A percentile compares a stretch with the other conserved stretches of the same genome.
phyloP scores from a whole-genome alignment of 2,797 vertebrate species.

The Platalea minor region DNA sequence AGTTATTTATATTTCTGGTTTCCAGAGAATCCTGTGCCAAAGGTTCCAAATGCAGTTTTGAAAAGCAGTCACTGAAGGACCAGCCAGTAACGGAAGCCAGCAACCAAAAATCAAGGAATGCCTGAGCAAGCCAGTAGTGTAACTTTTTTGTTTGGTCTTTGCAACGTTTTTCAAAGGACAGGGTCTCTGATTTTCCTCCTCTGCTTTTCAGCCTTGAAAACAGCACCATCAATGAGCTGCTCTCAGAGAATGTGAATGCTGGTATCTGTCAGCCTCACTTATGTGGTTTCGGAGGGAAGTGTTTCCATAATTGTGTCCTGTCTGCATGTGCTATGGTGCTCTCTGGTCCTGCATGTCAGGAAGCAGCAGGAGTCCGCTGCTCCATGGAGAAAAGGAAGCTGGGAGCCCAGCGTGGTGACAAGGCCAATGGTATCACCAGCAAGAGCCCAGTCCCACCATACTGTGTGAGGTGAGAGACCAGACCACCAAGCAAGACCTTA shows the following conservation, averaged over 20 bases:
- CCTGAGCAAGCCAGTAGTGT: not conserved
- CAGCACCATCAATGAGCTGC: not conserved
- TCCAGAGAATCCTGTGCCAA: not conserved
- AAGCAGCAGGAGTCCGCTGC: not conserved
- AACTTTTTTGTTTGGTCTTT: not conserved
- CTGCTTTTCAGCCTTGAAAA: not conserved
- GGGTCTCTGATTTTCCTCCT: not conserved
- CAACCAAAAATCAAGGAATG: not conserved
- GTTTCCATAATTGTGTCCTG: not conserved
- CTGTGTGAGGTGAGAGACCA: not conserved
- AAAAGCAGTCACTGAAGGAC: not conserved
- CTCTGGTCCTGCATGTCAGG: not conserved
- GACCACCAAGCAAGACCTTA: not conserved
- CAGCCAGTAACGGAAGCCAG: not conserved
- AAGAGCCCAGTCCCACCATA: not conserved
- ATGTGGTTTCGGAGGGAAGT: not conserved
- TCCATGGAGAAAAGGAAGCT: not conserved
- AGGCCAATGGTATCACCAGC: not conserved
- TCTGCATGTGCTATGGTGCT: not conserved
- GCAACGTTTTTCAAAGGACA: not conserved
- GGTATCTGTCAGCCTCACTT: not conserved
- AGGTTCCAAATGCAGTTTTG: not conserved
- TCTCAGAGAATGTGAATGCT: not conserved
- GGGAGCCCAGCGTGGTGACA: not conserved
- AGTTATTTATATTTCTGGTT: not conserved